Conservation (phyloP, 1,140 invertebrate species). For the Drosophila subpulchrella region DNA sequence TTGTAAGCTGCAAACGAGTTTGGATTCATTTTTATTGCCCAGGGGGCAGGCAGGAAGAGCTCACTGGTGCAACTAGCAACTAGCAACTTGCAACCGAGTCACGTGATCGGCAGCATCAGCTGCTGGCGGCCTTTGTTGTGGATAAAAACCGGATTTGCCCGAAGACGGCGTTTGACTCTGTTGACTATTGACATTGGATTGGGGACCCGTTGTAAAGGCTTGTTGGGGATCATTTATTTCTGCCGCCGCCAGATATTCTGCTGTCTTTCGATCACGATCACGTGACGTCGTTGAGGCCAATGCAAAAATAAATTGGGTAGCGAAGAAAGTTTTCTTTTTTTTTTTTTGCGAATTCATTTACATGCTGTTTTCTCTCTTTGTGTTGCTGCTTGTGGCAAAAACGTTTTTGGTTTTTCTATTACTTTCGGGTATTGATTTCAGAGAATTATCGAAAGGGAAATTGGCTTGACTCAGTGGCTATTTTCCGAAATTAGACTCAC, state of each 20-base stretch:
- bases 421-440: slow-evolving; percentile 21
- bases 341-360: neutral
- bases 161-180: slow-evolving; percentile 33
- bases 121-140: slow-evolving; percentile 37
- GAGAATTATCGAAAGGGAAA: slow-evolving; percentile 23
- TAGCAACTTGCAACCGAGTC: slow-evolving; percentile 67
- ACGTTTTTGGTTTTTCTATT: slow-evolving; percentile 5
- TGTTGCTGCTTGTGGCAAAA: slow-evolving; percentile 14
- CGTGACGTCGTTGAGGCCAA: slow-evolving; percentile 19
- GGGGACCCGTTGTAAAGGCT: slow-evolving; percentile 10
- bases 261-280: neutral
- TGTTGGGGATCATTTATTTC: slow-evolving; percentile 8
- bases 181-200: slow-evolving; percentile 72
- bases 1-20: slow-evolving; percentile 55
- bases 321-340: slow-evolving; percentile 12
- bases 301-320: slow-evolving; percentile 32
- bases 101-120: slow-evolving; percentile 66
- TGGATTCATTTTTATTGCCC: slow-evolving; percentile 4
- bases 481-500: slow-evolving; percentile 13
- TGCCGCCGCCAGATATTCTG: neutral
- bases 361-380: slow-evolving; percentile 5
- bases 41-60: slow-evolving; percentile 17
- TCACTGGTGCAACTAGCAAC: slow-evolving; percentile 14
- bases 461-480: slow-evolving; percentile 3
- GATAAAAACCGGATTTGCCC: slow-evolving; percentile 54